phyloP scores from a whole-genome alignment of 2,888 invertebrate species.

The Acanthoscelides obtectus region DNA sequence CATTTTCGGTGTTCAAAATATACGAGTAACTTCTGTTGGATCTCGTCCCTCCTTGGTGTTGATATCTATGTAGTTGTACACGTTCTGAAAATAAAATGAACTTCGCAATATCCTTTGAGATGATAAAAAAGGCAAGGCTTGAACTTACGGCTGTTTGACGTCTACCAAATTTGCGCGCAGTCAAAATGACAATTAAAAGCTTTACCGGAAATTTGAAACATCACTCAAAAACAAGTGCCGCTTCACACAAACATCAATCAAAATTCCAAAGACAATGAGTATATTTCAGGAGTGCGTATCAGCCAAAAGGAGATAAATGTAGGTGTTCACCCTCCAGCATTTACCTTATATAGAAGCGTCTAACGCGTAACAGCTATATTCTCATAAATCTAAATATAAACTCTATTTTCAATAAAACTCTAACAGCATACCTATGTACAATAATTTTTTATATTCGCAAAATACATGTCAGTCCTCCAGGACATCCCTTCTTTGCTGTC shows the following conservation, averaged over 20 bases:
- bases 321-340: neutral
- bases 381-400: neutral
- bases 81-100: neutral
- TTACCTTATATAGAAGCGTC: neutral
- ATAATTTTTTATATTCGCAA: neutral
- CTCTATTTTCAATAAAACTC: neutral
- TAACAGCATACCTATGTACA: neutral
- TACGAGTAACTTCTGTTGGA: neutral
- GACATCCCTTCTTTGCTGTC: neutral
- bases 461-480: neutral
- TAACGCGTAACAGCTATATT: neutral
- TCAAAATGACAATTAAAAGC: too few relatives aligned
- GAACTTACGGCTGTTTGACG: too few relatives aligned
- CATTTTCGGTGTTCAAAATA: constrained; percentile 31
- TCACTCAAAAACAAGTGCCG: too few relatives aligned
- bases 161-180: too few relatives aligned
- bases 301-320: neutral
- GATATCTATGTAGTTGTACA: neutral
- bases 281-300: neutral
- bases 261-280: too few relatives aligned
- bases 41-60: neutral
- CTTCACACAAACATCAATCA: too few relatives aligned
- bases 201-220: too few relatives aligned
- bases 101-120: neutral
- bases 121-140: neutral